Percentiles rank a stretch among this genome's conserved stretches.
Conservation (phyloP, 2,113 vertebrate species). For the Poecilia latipinna region DNA sequence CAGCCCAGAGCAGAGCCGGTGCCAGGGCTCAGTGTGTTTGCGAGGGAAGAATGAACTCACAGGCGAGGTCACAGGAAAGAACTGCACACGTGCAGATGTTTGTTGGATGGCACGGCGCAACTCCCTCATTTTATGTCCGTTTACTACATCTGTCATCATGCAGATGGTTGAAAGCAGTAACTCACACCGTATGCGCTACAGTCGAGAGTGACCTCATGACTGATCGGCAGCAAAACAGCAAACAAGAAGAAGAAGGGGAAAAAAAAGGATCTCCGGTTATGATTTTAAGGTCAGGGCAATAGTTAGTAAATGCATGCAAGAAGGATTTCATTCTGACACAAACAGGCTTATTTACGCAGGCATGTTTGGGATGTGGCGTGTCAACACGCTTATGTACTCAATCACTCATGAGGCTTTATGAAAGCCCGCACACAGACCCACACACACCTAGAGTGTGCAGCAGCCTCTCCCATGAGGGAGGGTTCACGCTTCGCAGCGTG, state of each 20-base stretch:
- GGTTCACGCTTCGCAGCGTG: constrained; percentile 29
- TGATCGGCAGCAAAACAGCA: constrained; percentile 12
- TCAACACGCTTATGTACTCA: constrained; percentile 54
- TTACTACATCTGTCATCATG: constrained; percentile 10
- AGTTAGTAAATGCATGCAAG: constrained; percentile 50
- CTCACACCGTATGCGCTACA: background rate
- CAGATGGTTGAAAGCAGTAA: constrained; percentile 25
- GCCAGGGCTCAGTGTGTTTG: constrained; percentile 70
- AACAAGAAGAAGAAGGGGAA: constrained; percentile 1
- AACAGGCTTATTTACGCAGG: background rate
- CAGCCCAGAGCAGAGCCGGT: constrained; percentile 48
- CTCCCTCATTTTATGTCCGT: background rate
- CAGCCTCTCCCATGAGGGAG: constrained; percentile 23
- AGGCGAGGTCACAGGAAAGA: constrained; percentile 63
- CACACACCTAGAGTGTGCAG: constrained; percentile 20
- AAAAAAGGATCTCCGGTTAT: constrained; percentile 24
- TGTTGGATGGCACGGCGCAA: constrained; percentile 35
- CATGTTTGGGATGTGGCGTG: constrained; percentile 52
- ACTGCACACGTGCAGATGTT: constrained; percentile 37
- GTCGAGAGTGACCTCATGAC: background rate
- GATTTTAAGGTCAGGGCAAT: constrained; percentile 11
- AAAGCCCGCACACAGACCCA: constrained; percentile 38
- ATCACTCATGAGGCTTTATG: constrained; percentile 48
- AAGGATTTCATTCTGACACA: constrained; percentile 25
- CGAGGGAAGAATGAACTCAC: constrained; percentile 54